Percentiles rank a stretch among this genome's conserved stretches.
phyloP scores from a whole-genome alignment of 2,888 invertebrate genomes.

The Cacoxenus indagator region DNA sequence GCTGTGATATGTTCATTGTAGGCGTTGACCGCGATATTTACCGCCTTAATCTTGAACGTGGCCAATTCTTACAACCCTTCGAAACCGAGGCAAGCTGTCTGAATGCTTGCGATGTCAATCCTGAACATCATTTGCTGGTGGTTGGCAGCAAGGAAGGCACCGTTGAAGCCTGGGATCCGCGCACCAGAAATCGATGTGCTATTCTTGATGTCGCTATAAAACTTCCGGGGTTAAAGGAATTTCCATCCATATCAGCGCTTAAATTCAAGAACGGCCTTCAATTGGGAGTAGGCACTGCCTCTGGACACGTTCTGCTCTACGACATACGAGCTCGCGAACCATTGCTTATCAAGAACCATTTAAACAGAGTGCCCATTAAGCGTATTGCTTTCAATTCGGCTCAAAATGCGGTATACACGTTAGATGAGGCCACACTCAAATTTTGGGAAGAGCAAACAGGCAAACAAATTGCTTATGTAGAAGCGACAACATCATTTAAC shows the following conservation, averaged over 20 bases:
- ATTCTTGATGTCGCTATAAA: constrained; percentile 86
- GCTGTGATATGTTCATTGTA: constrained; percentile 93
- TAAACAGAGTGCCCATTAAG: constrained; percentile 92
- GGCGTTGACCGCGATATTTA: constrained; percentile 75
- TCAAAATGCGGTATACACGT: constrained; percentile 86
- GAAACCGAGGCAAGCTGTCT: constrained; percentile 81
- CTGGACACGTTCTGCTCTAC: constrained; percentile 94
- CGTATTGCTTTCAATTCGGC: constrained; percentile 86
- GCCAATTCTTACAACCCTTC: constrained; percentile 91
- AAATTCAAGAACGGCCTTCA: constrained; percentile 82
- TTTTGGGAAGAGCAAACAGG: constrained; percentile 93
- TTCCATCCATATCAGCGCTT: constrained; percentile 78
- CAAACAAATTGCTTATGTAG: constrained; percentile 93
- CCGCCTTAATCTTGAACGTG: not conserved
- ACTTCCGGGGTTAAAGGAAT: constrained; percentile 73
- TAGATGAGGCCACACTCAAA: constrained; percentile 90
- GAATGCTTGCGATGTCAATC: constrained; percentile 89
- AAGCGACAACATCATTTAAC: constrained; percentile 88
- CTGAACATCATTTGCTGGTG: constrained; percentile 87
- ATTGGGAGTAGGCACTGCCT: constrained; percentile 92
- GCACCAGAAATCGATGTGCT: constrained; percentile 82
- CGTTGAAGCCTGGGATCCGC: constrained; percentile 97
- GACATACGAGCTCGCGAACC: constrained; percentile 95
- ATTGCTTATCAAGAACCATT: constrained; percentile 91
- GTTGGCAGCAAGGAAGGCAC: constrained; percentile 92